phyloP scores from a whole-genome alignment of 1,140 invertebrate genomes.

The Pararge aegeria region DNA sequence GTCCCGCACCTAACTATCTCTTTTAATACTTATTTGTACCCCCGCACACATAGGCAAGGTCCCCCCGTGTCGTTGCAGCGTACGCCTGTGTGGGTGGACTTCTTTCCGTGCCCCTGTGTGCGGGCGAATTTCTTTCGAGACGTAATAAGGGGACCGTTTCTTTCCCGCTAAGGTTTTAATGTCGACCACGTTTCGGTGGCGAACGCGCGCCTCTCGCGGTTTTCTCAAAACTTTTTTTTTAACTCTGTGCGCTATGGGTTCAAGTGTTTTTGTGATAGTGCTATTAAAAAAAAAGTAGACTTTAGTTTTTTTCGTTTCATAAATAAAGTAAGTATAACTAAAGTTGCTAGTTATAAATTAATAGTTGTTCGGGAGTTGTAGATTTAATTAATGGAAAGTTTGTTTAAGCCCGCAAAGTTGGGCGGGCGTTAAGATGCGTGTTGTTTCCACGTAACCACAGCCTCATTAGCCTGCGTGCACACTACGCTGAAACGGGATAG shows the following conservation, averaged over 20 bases:
- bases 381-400: slow-evolving; percentile 69
- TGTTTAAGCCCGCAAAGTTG: slow-evolving; percentile 51
- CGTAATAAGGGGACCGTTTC: slow-evolving; percentile 79
- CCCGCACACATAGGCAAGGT: slow-evolving; percentile 49
- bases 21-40: slow-evolving; percentile 75
- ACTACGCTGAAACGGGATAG: slow-evolving; percentile 70
- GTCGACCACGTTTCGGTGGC: slow-evolving; percentile 76
- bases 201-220: slow-evolving; percentile 73
- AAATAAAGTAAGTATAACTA: slow-evolving; percentile 29
- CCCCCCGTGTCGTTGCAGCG: slow-evolving; percentile 53
- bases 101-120: slow-evolving; percentile 72
- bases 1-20: slow-evolving; percentile 69
- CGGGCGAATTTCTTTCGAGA: slow-evolving; percentile 77
- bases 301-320: slow-evolving; percentile 33
- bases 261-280: slow-evolving; percentile 52
- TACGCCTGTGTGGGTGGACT: slow-evolving; percentile 67
- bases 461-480: slow-evolving; percentile 71
- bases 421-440: slow-evolving; percentile 45
- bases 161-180: slow-evolving; percentile 79
- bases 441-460: slow-evolving; percentile 70
- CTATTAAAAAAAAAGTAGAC: slow-evolving; percentile 28
- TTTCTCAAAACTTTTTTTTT: slow-evolving; percentile 59
- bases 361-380: slow-evolving; percentile 18
- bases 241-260: slow-evolving; percentile 43
- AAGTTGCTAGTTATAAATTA: slow-evolving; percentile 1